Conservation (phyloP, 2,888 invertebrate genomes). For the Drosophila kuntzei region DNA sequence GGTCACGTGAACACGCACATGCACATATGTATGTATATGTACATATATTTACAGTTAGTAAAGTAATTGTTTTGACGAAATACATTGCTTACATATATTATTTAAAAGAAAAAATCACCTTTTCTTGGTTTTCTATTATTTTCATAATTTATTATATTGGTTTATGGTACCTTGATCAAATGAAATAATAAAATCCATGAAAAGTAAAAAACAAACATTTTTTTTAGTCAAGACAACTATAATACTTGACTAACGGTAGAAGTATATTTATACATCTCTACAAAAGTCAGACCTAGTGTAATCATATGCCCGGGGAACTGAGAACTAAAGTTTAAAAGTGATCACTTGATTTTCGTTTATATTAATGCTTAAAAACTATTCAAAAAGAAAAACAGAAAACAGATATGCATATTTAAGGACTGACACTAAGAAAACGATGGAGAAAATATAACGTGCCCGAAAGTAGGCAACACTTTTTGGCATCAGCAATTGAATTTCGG, state of each 20-base stretch:
- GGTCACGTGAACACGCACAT: constrained; percentile 37
- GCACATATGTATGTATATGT: not conserved
- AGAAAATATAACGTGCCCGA: constrained; percentile 12
- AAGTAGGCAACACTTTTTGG: constrained; percentile 44
- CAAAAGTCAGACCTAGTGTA: constrained; percentile 36
- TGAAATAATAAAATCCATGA: too few relatives aligned
- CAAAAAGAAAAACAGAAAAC: constrained; percentile 17
- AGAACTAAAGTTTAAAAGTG: constrained; percentile 35
- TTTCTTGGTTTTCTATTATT: too few relatives aligned
- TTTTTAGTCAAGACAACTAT: too few relatives aligned
- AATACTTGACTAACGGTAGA: too few relatives aligned
- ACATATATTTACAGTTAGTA: not conserved
- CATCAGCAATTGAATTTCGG: constrained; percentile 64
- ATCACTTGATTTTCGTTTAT: constrained; percentile 27
- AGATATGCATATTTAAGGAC: constrained; percentile 56
- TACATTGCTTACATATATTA: not conserved
- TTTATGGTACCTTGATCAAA: too few relatives aligned
- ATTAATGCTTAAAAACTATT: constrained; percentile 46
- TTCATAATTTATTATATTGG: too few relatives aligned
- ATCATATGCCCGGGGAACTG: constrained; percentile 45
- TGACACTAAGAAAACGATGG: constrained; percentile 57
- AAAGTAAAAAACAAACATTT: too few relatives aligned
- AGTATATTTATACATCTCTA: not conserved
- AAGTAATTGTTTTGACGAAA: not conserved
- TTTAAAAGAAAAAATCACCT: too few relatives aligned